Base-by-base conservation (phyloP, 1,140 invertebrate species). In the Drosophila subobscura region DNA sequence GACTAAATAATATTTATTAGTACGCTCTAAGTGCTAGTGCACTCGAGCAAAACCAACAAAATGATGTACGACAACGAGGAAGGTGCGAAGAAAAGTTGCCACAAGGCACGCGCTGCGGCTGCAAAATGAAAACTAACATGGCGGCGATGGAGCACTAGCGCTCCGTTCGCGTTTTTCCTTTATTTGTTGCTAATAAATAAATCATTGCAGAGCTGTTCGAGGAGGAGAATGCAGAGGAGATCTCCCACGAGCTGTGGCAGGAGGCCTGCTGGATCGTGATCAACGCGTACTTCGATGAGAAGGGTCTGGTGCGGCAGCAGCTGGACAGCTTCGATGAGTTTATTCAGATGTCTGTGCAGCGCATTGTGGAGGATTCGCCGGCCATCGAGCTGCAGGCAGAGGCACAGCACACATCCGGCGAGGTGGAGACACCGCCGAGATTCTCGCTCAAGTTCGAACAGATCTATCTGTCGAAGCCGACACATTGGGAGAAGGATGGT, bases 241-340 rank as follows among this genome's bases (percentile, higher is more conserved):
- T 99, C 79, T 98, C 97, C 10, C 95, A 97, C 12, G 97, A 99
- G 90, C 92, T 99, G 57, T 99, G 98, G 98, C 98, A 99, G 92
- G 99, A 99, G 94, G 98, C 98, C n/a, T 99, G 98, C 90, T 99
- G 99, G 99, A 99, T 99, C 91, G 98, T 99, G 44, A 99, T 99
- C 83, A 98, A 98, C 90, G 97, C 98, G 2, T 99, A 99, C 92
- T 99, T 99, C 92, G 98, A 99, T 92, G 98, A 99, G 91, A 99
- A 99, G 93, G 98, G 97, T 92, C 93, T 99, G 45, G 98, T 99
- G n/a, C 94, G 98, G 51, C 98, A 99, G 91, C 98, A 99, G 90
- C 92, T 99, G 67, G 99, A 99, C 89, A 99, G 98, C 79, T 99
- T 99, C 92, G 99, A 99, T 94, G 98, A 99, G 93, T 99, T 99